These are phyloP conservation scores for Mus musculus DNA, from an alignment of 2,113 vertebrate genomes.

Conservation along the genomic window DNA sequence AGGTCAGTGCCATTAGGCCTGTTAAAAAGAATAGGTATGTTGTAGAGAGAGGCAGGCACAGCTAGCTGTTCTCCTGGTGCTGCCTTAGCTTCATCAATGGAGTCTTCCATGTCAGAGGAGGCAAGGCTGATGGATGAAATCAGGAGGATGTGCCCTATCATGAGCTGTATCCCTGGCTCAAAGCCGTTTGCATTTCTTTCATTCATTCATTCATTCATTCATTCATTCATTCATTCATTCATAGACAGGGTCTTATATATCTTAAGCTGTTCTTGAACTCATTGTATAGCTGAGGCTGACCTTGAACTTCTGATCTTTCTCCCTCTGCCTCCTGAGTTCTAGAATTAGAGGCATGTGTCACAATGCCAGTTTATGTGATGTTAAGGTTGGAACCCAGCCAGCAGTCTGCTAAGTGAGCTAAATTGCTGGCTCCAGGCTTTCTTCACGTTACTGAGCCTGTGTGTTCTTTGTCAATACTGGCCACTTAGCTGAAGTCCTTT, in stretches of 20 bases:
- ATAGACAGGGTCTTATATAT: neutral
- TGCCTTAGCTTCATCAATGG: neutral
- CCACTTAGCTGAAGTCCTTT: neutral
- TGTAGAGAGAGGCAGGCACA: neutral
- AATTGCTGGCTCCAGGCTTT: neutral
- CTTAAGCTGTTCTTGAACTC: neutral
- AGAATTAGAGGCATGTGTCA: neutral
- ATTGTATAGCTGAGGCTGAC: neutral
- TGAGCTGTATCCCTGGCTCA: neutral
- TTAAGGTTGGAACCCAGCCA: neutral
- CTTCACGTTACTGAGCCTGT: neutral
- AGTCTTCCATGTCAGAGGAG: neutral
- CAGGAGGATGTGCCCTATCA: neutral
- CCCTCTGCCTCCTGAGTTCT: neutral
- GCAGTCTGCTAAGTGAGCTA: neutral
- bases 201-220: neutral
- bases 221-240: neutral
- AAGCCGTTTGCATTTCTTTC: neutral
- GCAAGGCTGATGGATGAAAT: neutral
- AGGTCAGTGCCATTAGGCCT: neutral
- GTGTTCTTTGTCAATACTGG: neutral
- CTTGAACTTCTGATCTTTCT: neutral
- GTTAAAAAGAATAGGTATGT: neutral
- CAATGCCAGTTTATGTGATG: neutral
- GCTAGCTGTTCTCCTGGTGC: neutral